Base-by-base conservation (phyloP, 2,797 vertebrate species). In the Alcedo atthis region DNA sequence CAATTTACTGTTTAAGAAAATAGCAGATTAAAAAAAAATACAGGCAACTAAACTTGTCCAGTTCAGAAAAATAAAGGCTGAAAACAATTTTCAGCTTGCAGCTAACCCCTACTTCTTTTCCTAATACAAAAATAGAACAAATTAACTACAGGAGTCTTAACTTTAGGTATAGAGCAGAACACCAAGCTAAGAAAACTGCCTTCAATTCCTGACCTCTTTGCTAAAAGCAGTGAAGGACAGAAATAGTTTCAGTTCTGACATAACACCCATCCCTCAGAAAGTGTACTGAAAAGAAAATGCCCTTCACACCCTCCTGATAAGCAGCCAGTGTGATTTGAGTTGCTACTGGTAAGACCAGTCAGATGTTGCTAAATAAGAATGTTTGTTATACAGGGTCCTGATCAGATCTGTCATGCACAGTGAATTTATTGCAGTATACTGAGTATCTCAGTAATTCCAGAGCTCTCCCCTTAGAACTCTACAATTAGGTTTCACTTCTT, bases 201-300 rank as follows among this genome's bases (percentile, higher is more conserved):
- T 83, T 81, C 26, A 68, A 64, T 43, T 74, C 43, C 85, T 76
- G 73, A 91, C 79, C 79, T 81, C 58, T 89, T 85, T 87, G 85
- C 73, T 93, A 85, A 95, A 95, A 82, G 40, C 55, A 71, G 49
- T 21, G 48, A 85, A 80, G 24, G 32, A 78, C 66, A 87, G 24
- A 92, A 94, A 83, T 68, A 95, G 53, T 42, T 71, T 16, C 76
- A 92, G 58, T 71, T 89, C 73, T 83, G 66, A 91, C 81, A 55
- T 7, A 71, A 62, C 73, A 95, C 63, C 66, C 87, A 28, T 68
- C 54, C 69, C 58, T 48, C 40, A 78, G 46, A 75, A 93, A 83
- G 51, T 1, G 4, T 68, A 58, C 55, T 76, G 77, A 87, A 85
- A 85, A 83, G 45, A 78, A 37, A 58, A 74, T 75, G 90, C 66